phyloP scores from a whole-genome alignment of 1,140 invertebrate species.

The Lordiphosa collinella region DNA sequence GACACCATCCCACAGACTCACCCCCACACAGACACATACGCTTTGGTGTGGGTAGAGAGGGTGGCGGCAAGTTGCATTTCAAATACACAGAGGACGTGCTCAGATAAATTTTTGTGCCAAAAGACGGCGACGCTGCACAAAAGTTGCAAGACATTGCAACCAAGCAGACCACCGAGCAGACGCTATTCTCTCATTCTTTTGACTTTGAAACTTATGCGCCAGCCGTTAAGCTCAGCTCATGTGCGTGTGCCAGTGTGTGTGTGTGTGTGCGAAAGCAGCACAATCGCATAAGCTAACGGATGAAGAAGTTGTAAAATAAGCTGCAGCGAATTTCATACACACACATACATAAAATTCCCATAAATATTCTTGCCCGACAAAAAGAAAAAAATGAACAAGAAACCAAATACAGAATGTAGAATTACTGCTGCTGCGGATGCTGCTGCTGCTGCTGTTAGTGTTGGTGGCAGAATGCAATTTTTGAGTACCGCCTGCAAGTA shows the following conservation, averaged over 20 bases:
- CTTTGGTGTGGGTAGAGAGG: not conserved
- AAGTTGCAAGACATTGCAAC: conserved; percentile 57
- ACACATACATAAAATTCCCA: conserved; percentile 31
- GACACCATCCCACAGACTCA: too few species aligned
- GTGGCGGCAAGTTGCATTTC: conserved; percentile 46
- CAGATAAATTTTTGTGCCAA: conserved; percentile 58
- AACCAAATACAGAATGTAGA: not conserved
- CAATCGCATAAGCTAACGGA: too few species aligned
- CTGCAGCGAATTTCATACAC: too few species aligned
- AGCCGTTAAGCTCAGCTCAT: conserved; percentile 60
- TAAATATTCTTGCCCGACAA: conserved; percentile 17
- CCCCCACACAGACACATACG: conserved; percentile 44
- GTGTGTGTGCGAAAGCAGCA: too few species aligned
- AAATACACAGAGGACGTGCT: conserved; percentile 58
- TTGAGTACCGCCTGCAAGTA: conserved; percentile 28
- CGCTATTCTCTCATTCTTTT: conserved; percentile 30
- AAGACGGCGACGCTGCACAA: conserved; percentile 52
- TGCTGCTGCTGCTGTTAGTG: not conserved
- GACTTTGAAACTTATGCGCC: conserved; percentile 70
- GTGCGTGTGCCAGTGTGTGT: too few species aligned
- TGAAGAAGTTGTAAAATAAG: conserved; percentile 74
- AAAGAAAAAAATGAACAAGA: too few species aligned
- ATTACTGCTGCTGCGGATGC: not conserved
- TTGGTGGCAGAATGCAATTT: conserved; percentile 30
- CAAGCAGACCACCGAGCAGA: conserved; percentile 3